Evolutionary conservation across 2,797 vertebrate species (phyloP).

Genomic region (Buceros bicornis): DNA sequence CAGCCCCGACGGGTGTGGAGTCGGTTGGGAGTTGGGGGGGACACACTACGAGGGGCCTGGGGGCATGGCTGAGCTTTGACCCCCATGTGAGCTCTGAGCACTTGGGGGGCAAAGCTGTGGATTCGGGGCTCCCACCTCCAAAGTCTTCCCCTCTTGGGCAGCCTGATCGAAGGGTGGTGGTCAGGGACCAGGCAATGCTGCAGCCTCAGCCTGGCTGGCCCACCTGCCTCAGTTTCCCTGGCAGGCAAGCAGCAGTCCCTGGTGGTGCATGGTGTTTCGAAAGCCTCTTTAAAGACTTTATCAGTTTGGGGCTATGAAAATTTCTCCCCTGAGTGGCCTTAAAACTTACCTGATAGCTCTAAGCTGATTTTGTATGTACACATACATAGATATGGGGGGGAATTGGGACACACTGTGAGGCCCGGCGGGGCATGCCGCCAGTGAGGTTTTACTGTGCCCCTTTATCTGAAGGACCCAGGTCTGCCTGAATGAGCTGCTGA

Average conservation of each 20-base stretch:
- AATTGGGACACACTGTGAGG: not conserved
- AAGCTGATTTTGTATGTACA: not conserved
- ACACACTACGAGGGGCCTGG: not conserved
- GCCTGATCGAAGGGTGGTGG: not conserved
- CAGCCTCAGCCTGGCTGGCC: accelerated
- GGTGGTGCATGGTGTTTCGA: accelerated
- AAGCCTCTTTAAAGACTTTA: not conserved
- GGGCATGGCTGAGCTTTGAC: not conserved
- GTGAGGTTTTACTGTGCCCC: not conserved
- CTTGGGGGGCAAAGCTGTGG: not conserved
- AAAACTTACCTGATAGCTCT: not conserved
- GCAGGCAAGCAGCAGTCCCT: accelerated
- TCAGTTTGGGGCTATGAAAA: not conserved
- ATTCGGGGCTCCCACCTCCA: not conserved
- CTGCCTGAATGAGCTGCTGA: not conserved
- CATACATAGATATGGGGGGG: not conserved
- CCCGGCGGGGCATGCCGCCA: not conserved
- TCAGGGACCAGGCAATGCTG: not conserved
- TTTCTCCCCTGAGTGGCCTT: slow-evolving; percentile 1
- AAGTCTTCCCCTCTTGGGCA: not conserved
- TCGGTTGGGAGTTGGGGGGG: no score
- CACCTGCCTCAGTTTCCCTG: not conserved
- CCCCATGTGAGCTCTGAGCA: not conserved
- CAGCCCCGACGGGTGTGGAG: not conserved
- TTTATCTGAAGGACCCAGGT: slow-evolving; percentile 39